Conservation (phyloP, 2,888 invertebrate species). For the Torymus aiolomorphi region DNA sequence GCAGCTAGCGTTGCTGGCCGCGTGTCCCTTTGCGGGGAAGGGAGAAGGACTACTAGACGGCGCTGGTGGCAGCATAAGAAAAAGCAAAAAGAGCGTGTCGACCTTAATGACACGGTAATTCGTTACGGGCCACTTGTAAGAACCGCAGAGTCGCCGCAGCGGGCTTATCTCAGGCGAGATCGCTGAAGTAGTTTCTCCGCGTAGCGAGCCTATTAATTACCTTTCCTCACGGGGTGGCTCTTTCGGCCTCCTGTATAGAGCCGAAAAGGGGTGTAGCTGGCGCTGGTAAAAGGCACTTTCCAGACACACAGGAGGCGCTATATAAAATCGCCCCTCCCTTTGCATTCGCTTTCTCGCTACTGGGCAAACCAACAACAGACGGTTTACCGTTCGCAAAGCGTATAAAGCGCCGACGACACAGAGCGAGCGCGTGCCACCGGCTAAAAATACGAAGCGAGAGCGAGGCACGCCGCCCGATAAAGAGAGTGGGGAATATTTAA, state of each 20-base stretch:
- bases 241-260: constrained; percentile 3
- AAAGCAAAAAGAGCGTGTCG: constrained; percentile 58
- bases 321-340: background rate
- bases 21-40: too few relatives aligned
- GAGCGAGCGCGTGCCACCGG: constrained; percentile 41
- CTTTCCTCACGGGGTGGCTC: constrained; percentile 63
- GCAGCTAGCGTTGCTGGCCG: too few relatives aligned
- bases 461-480: constrained; percentile 35
- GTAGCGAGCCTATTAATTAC: constrained; percentile 72
- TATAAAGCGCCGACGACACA: constrained; percentile 54
- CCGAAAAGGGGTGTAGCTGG: constrained; percentile 58
- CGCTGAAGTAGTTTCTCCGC: constrained; percentile 62
- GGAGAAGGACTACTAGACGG: too few relatives aligned
- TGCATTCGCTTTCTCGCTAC: constrained; percentile 14
- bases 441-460: constrained; percentile 42
- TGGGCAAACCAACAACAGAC: constrained; percentile 70
- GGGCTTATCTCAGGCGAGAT: constrained; percentile 63
- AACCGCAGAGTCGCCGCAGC: constrained; percentile 57
- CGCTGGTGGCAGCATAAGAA: constrained; percentile 21
- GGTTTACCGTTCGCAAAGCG: constrained; percentile 64
- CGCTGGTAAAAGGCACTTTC: constrained; percentile 71
- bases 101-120: constrained; percentile 66
- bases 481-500: constrained; percentile 74
- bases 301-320: constrained; percentile 63
- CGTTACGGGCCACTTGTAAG: constrained; percentile 68